Conservation (phyloP, 2,797 vertebrate genomes). For the Tangara arthus region DNA sequence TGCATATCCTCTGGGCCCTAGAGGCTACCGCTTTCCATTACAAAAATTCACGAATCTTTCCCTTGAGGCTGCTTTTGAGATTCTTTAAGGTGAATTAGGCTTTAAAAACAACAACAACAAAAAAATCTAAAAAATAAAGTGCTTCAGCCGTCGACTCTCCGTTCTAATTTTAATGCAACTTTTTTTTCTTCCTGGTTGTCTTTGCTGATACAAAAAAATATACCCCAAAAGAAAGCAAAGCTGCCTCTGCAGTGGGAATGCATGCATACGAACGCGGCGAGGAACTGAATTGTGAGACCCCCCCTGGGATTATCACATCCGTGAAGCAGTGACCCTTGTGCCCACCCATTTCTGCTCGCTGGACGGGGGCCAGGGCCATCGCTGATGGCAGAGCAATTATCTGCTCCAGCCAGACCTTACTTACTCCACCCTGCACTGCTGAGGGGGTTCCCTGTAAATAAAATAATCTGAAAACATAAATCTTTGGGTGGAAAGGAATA, state of each 20-base stretch:
- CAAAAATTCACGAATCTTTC: not conserved
- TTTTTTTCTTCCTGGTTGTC: not conserved
- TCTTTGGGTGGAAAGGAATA: not conserved
- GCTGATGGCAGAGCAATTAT: not conserved
- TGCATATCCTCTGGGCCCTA: constrained; percentile 67
- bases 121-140: not conserved
- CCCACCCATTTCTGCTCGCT: not conserved
- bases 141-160: not conserved
- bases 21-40: constrained; percentile 45
- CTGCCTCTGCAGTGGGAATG: not conserved
- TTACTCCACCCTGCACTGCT: not conserved
- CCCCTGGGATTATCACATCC: not conserved
- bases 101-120: not conserved
- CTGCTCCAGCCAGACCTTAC: not conserved
- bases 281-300: not conserved
- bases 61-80: not conserved
- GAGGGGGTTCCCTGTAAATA: not conserved
- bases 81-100: constrained; percentile 22
- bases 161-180: not conserved
- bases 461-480: not conserved
- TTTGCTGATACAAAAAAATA: not conserved
- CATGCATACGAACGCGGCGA: not conserved
- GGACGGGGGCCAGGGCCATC: not conserved
- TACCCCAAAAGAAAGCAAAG: not conserved
- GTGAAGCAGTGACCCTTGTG: not conserved